Percentiles rank a stretch among this genome's conserved stretches.
Evolutionary conservation across 2,888 invertebrate species (phyloP).

Genomic region (Thelaira solivaga): DNA sequence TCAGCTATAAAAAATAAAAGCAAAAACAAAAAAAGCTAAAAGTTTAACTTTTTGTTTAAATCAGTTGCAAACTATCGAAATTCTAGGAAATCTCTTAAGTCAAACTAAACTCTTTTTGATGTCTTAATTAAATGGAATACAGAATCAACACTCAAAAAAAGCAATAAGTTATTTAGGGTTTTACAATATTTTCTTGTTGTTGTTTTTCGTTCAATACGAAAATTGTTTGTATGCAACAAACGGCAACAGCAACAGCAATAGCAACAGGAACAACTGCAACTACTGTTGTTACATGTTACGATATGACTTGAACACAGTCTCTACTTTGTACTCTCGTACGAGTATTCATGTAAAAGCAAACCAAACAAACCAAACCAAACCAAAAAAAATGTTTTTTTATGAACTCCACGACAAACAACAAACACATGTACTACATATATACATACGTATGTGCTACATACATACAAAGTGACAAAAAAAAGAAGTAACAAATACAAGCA

Average conservation of each 20-base stretch:
- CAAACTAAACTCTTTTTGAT: conserved; percentile 66
- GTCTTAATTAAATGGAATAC: conserved; percentile 66
- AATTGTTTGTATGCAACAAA: neutral
- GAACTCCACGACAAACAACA: conserved; percentile 47
- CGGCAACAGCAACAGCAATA: conserved; percentile 14
- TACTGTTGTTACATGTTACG: conserved; percentile 43
- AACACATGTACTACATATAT: conserved; percentile 47
- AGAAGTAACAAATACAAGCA: neutral
- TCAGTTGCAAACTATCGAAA: conserved; percentile 64
- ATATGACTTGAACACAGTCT: conserved; percentile 13
- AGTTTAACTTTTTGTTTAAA: conserved; percentile 54
- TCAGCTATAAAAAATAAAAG: neutral
- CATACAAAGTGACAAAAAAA: conserved; percentile 4
- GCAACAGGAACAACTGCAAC: conserved; percentile 25
- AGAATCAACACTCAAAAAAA: conserved; percentile 58
- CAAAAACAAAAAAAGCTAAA: conserved; percentile 32
- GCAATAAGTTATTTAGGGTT: conserved; percentile 59
- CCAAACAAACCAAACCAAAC: neutral
- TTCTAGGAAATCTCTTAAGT: conserved; percentile 66
- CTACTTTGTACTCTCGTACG: conserved; percentile 41
- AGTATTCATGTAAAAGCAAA: conserved; percentile 14
- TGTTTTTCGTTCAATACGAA: neutral
- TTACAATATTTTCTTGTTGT: neutral
- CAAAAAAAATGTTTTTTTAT: conserved; percentile 31
- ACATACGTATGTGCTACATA: no score